phyloP scores from a whole-genome alignment of 2,113 vertebrate species.

The Gadus macrocephalus region DNA sequence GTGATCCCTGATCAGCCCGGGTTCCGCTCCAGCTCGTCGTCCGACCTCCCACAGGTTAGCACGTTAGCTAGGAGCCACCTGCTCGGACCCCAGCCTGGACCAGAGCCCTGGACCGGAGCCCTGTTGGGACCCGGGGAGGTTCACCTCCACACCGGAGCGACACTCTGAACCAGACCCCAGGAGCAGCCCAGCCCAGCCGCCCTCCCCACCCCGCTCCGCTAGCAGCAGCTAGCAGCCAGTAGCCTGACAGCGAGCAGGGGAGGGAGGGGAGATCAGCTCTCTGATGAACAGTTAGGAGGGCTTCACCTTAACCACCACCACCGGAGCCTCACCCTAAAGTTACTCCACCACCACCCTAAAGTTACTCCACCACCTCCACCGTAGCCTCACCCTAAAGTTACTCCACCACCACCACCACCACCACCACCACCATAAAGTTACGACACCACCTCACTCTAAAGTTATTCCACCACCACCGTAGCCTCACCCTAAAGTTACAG shows the following conservation, averaged over 20 bases:
- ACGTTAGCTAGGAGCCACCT: conserved; percentile 38
- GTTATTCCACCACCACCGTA: too few species aligned
- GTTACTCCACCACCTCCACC: too few species aligned
- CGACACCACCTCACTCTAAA: too few species aligned
- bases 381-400: too few species aligned
- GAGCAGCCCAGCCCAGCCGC: conserved; percentile 7
- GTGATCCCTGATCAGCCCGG: neutral
- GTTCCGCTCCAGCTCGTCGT: neutral
- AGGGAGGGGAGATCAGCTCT: too few species aligned
- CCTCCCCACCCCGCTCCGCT: conserved; percentile 8
- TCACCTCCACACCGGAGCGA: neutral
- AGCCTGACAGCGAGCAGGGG: conserved; percentile 22
- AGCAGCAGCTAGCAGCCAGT: conserved; percentile 46
- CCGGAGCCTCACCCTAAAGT: too few species aligned
- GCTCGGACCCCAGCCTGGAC: neutral
- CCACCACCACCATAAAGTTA: too few species aligned
- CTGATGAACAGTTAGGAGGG: too few species aligned
- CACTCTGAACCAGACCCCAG: neutral
- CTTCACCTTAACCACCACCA: too few species aligned
- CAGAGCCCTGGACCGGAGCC: neutral
- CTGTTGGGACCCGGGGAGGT: neutral
- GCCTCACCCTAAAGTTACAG: too few species aligned
- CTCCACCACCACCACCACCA: too few species aligned
- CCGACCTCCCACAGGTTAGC: conserved; percentile 25
- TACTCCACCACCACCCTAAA: too few species aligned